A percentile compares a stretch with the other conserved stretches of the same genome.
Evolutionary conservation across 2,888 invertebrate genomes (phyloP).

Genomic region (Heteromurus nitidus): DNA sequence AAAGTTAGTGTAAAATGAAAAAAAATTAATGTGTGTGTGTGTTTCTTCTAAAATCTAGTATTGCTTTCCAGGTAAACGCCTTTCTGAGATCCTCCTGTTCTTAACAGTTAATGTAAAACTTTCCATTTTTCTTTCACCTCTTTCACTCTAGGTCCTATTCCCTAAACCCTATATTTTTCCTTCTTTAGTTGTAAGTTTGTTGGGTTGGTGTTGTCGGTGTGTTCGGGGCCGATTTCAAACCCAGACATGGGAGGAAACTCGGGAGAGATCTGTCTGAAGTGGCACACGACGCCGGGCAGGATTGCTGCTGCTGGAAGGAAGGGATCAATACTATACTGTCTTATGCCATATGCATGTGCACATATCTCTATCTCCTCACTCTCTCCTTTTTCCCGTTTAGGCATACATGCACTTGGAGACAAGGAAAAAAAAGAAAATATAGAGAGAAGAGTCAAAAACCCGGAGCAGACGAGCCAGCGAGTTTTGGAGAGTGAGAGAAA

Average conservation of each 20-base stretch:
- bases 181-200: conserved; percentile 28
- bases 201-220: conserved; percentile 58
- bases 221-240: conserved; percentile 65
- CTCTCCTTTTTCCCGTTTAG: conserved; percentile 20
- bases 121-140: conserved; percentile 53
- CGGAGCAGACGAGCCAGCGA: no score
- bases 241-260: conserved; percentile 68
- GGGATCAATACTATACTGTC: conserved; percentile 66
- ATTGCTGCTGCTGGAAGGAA: conserved; percentile 67
- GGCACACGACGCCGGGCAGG: conserved; percentile 67
- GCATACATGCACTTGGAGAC: conserved; percentile 65
- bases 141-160: conserved; percentile 35
- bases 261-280: conserved; percentile 68
- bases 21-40: background rate
- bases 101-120: conserved; percentile 64
- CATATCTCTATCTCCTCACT: background rate
- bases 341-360: conserved; percentile 31
- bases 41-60: conserved; percentile 46
- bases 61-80: conserved; percentile 66
- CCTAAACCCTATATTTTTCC: conserved; percentile 20
- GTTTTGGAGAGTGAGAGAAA: conserved; percentile 37
- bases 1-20: background rate
- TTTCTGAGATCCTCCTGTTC: conserved; percentile 66
- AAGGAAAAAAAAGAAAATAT: conserved; percentile 53
- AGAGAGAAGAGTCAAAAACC: background rate